Conservation (phyloP, 2,888 invertebrate species). For the Brachycybe producta region DNA sequence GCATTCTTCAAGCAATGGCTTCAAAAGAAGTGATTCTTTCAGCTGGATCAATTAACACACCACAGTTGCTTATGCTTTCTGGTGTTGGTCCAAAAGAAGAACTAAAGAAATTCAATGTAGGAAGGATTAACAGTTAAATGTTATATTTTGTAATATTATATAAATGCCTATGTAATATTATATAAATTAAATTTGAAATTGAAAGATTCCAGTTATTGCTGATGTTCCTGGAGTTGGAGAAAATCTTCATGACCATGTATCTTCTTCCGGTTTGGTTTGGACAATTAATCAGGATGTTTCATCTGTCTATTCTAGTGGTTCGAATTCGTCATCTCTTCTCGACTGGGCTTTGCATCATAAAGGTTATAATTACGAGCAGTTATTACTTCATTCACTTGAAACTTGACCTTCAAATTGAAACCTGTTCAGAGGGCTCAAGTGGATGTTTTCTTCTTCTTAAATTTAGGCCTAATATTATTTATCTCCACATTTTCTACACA, state of each 20-base stretch:
- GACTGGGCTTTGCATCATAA: no score
- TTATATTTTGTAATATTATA: no score
- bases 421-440: no score
- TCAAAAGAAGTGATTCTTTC: constrained; percentile 16
- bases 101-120: constrained; percentile 8
- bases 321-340: constrained; percentile 72
- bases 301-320: constrained; percentile 43
- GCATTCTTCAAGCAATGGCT: constrained; percentile 7
- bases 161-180: no score
- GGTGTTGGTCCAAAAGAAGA: constrained; percentile 20
- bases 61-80: constrained; percentile 2
- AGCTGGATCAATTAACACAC: constrained; percentile 7
- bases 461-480: no score
- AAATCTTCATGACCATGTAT: constrained; percentile 80
- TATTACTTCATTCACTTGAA: no score
- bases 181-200: no score
- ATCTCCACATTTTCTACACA: no score
- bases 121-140: no score
- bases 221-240: constrained; percentile 63
- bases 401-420: no score
- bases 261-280: constrained; percentile 65
- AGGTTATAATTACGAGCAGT: no score
- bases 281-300: background rate
- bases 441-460: no score
- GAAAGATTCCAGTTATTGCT: constrained; percentile 57